Conservation (phyloP, 2,797 vertebrate species). For the Hapalemur alaotrensis region DNA sequence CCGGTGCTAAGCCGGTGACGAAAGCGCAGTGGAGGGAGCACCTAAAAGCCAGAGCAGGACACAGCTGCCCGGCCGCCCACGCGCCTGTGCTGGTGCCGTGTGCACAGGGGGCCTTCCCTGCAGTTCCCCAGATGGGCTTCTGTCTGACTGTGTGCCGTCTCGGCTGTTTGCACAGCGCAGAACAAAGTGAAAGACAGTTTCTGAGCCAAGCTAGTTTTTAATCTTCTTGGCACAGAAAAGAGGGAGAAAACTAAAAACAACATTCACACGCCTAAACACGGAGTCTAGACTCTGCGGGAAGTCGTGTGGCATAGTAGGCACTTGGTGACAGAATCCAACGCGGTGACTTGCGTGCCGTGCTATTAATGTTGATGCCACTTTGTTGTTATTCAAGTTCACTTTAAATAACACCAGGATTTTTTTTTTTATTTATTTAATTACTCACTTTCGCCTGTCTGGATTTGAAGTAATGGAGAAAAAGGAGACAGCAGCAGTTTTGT, state of each 20-base stretch:
- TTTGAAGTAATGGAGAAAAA: constrained; percentile 26
- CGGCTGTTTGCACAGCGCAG: neutral
- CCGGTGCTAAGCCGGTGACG: neutral
- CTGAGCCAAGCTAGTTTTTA: neutral
- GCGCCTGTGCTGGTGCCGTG: neutral
- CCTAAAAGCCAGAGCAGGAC: neutral
- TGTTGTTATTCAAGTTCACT: neutral
- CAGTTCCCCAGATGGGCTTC: fast-evolving
- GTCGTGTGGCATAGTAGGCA: neutral
- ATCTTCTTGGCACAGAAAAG: neutral
- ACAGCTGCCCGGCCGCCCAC: too few relatives aligned
- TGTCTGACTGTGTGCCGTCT: neutral
- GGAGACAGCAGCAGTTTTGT: neutral
- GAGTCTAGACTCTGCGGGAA: neutral
- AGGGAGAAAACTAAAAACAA: constrained; percentile 31
- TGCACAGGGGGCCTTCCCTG: neutral
- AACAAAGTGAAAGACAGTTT: constrained; percentile 14
- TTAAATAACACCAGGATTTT: neutral
- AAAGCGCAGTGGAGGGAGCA: neutral
- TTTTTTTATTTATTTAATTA: neutral
- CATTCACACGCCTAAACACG: neutral
- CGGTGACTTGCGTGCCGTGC: fast-evolving
- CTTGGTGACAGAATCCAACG: neutral
- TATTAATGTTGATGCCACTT: neutral
- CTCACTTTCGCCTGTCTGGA: constrained; percentile 24